These are phyloP conservation scores for Gadus macrocephalus DNA, from an alignment of 2,113 vertebrate species.

Conservation along the genomic window DNA sequence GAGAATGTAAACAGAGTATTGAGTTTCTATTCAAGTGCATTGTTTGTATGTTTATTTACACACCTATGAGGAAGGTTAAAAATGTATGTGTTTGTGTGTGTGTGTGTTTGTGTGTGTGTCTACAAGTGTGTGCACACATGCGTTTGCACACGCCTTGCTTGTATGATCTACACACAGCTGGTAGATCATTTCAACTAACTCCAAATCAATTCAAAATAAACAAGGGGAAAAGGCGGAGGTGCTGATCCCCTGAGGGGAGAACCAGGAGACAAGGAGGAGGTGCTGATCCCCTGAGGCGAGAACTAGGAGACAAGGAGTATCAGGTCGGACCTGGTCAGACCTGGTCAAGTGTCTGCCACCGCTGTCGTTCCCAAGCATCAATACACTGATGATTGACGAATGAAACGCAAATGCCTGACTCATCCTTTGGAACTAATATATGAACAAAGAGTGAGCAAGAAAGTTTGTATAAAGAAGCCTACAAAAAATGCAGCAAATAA, in stretches of 20 bases:
- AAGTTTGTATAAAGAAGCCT: background rate
- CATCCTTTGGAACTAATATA: slow-evolving; percentile 34
- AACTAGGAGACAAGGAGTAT: slow-evolving; percentile 1
- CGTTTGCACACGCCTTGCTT: too few relatives aligned
- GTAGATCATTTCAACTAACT: too few relatives aligned
- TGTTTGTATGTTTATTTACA: background rate
- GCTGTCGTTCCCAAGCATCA: slow-evolving; percentile 11
- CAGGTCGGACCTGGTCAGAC: background rate
- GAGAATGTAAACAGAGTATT: slow-evolving; percentile 7
- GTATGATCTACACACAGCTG: too few relatives aligned
- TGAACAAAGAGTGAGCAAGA: slow-evolving; percentile 17
- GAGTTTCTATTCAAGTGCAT: slow-evolving; percentile 19
- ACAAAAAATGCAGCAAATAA: too few relatives aligned
- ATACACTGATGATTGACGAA: slow-evolving; percentile 14
- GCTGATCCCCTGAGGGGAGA: background rate
- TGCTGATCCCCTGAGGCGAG: background rate
- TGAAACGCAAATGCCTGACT: slow-evolving; percentile 31
- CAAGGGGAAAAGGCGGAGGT: too few relatives aligned
- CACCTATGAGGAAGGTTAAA: background rate
- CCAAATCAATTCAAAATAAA: too few relatives aligned
- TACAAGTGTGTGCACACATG: too few relatives aligned
- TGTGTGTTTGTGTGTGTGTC: too few relatives aligned
- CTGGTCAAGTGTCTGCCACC: background rate
- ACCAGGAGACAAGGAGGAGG: background rate
- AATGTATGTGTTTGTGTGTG: too few relatives aligned